phyloP scores from a whole-genome alignment of 2,797 vertebrate species.

The Tenualosa ilisha region DNA sequence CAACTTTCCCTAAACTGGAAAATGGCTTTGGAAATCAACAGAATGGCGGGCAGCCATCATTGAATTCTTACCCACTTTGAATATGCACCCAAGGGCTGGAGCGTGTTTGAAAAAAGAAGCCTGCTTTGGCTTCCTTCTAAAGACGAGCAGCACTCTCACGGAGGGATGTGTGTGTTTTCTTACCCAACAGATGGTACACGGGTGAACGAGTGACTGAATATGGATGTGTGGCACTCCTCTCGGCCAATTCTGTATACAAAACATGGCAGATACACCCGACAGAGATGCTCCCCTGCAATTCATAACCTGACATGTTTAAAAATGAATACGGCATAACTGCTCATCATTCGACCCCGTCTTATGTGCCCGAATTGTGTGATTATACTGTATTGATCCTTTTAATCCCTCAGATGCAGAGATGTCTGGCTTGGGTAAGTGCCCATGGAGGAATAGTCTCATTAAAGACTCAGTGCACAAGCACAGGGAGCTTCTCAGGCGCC shows the following conservation, averaged over 20 bases:
- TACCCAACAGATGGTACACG: slow-evolving; percentile 21
- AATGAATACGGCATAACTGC: slow-evolving; percentile 10
- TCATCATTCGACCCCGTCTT: slow-evolving; percentile 14
- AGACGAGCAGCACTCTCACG: neutral
- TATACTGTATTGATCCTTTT: slow-evolving; percentile 15
- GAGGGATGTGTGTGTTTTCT: slow-evolving; percentile 20
- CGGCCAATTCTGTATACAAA: neutral
- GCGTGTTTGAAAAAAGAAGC: slow-evolving; percentile 12
- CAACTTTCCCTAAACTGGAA: slow-evolving; percentile 17
- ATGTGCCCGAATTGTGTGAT: slow-evolving; percentile 1
- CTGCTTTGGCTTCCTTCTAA: neutral
- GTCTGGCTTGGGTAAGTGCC: slow-evolving; percentile 14
- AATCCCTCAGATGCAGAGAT: slow-evolving; percentile 20
- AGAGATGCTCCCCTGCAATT: neutral
- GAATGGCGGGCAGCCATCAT: neutral
- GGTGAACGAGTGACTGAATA: slow-evolving; percentile 16
- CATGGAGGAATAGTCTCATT: slow-evolving; percentile 11
- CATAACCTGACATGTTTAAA: slow-evolving; percentile 12
- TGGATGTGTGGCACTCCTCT: neutral
- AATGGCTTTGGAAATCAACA: slow-evolving; percentile 15
- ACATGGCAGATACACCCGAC: slow-evolving; percentile 4
- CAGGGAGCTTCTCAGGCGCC: neutral
- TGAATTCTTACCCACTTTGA: slow-evolving; percentile 4
- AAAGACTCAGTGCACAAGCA: neutral
- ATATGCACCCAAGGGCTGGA: slow-evolving; percentile 10